Percentiles rank a stretch among this genome's conserved stretches.
Evolutionary conservation across 2,797 vertebrate species (phyloP).

Genomic region (Aselliscus stoliczkanus): DNA sequence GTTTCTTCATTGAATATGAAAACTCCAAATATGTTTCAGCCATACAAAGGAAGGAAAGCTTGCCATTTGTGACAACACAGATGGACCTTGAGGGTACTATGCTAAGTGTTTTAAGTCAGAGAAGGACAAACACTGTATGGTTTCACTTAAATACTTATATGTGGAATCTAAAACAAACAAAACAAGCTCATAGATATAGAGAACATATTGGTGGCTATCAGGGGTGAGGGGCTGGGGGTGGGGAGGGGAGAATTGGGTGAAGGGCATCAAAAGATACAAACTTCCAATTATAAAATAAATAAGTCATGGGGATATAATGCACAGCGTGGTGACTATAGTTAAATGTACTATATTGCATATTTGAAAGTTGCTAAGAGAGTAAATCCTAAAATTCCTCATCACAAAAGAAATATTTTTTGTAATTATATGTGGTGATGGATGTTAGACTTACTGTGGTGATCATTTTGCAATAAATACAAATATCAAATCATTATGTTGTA

Average conservation of each 20-base stretch:
- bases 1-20: not conserved
- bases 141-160: not conserved
- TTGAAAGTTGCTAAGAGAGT: not conserved
- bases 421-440: not conserved
- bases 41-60: not conserved
- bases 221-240: not conserved
- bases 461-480: not conserved
- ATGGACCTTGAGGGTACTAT: not conserved
- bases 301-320: not conserved
- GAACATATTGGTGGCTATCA: not conserved
- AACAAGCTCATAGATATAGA: not conserved
- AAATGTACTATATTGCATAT: not conserved
- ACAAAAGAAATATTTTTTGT: not conserved
- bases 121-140: not conserved
- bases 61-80: not conserved
- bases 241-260: not conserved
- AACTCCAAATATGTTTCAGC: not conserved
- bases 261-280: not conserved
- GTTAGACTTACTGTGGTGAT: not conserved
- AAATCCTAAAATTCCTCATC: not conserved
- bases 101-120: not conserved
- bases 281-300: not conserved
- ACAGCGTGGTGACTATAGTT: not conserved
- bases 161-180: not conserved
- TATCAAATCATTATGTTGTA: not conserved